These are phyloP conservation scores for Siderastrea siderea DNA, from an alignment of 92 coral and sea anemone genomes.

Conservation along the genomic window DNA sequence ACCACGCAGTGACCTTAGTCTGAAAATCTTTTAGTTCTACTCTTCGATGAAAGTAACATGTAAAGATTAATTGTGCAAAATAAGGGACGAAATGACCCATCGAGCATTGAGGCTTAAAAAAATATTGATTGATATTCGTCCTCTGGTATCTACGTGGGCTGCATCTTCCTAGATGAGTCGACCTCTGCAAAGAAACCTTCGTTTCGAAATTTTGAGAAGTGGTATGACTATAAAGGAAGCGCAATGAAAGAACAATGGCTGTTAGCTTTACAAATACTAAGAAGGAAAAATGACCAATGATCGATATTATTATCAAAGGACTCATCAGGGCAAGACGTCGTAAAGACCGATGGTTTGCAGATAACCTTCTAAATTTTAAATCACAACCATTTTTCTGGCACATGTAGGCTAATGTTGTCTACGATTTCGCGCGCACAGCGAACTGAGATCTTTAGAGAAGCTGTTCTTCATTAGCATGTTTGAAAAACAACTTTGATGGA, in stretches of 20 bases:
- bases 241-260: constrained; percentile 3
- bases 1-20: too few species aligned
- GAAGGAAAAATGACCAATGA: constrained; percentile 14
- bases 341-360: background rate
- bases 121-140: constrained; percentile 8
- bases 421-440: constrained; percentile 18
- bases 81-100: background rate
- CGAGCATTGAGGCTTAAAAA: background rate
- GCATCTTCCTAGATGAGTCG: background rate
- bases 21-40: too few species aligned
- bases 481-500: constrained; percentile 51
- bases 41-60: background rate
- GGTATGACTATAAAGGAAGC: background rate
- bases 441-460: background rate
- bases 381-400: background rate
- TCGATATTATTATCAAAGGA: constrained; percentile 28
- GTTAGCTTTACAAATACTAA: background rate
- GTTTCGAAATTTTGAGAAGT: background rate
- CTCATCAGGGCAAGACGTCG: background rate
- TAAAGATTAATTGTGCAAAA: background rate
- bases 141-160: background rate
- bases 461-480: constrained; percentile 59
- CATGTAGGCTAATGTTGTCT: background rate
- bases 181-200: background rate
- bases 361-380: constrained; percentile 9